phyloP scores from a whole-genome alignment of 2,113 vertebrate species.

The Erythrocercus mccallii region DNA sequence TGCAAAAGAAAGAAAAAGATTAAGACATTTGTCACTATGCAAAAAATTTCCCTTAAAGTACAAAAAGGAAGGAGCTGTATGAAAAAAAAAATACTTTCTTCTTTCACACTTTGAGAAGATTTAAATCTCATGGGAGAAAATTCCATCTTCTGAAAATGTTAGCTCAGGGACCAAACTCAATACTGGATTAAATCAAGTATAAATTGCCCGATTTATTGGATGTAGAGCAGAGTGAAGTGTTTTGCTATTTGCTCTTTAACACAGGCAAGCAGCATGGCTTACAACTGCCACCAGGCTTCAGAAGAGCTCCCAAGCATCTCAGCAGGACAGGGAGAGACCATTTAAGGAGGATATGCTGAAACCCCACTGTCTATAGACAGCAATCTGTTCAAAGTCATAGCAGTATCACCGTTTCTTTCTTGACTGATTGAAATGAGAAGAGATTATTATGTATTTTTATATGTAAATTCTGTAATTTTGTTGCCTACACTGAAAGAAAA shows the following conservation, averaged over 20 bases:
- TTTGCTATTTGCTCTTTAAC: background rate
- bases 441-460: background rate
- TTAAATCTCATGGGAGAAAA: background rate
- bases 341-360: background rate
- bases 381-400: background rate
- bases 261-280: background rate
- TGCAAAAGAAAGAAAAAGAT: constrained; percentile 58
- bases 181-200: background rate
- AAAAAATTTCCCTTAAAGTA: background rate
- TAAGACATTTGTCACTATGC: background rate
- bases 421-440: background rate
- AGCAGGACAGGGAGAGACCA: background rate
- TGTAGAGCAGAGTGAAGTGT: background rate
- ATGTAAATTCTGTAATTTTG: background rate
- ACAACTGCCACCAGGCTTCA: background rate
- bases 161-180: background rate
- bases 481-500: background rate
- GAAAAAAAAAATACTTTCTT: background rate
- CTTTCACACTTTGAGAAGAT: background rate
- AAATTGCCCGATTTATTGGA: background rate
- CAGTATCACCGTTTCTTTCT: background rate
- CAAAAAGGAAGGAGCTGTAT: background rate
- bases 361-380: background rate
- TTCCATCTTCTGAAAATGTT: background rate
- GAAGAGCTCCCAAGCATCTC: background rate